Evolutionary conservation across 2,797 vertebrate genomes (phyloP), one percentile per base, ranked within the genome.

Genomic region (Fistularia tabacaria): DNA sequence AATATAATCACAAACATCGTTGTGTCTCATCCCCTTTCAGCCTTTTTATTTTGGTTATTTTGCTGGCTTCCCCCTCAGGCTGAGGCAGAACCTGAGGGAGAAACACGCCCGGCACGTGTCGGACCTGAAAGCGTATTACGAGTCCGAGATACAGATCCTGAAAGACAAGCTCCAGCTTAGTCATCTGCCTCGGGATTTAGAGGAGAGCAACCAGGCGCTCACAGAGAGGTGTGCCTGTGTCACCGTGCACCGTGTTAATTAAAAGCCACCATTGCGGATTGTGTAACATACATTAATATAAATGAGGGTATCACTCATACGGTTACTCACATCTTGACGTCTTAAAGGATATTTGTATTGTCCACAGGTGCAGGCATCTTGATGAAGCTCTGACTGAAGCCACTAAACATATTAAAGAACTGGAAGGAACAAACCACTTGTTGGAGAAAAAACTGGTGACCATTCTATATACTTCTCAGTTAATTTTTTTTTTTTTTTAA

Each of bases 41-140:
- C 10, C 15, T 48, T 25, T 48, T 12, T 36, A 3, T n/a, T 25
- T 48, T 1, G 5, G 14, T 36, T 11, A 6, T 25, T 25, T 25
- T 10, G 10, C 46, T 48, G 15, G n/a, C 48, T 12, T 40, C 1
- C 7, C 52, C 52, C 36, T 43, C 59, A 99, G 97, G 51, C 83
- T 98, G 44, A 89, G 96, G 66, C 93, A 95, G 83, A 96, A 91
- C 85, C 85, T 97, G 85, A 93, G 94, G 69, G 94, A 98, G 64
- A 98, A 98, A 61, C 94, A 97, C 3, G 88, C 93, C 6, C 91
- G 95, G 1, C 97, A 99, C 14, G 71, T 98, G 9, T 92, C 94
- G 0, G 95, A 99, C 52, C 89, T 98, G 12, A 94, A 93, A 46
- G 92, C 93, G 0, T 98, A 98, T 79, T 98, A 98, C 6, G 95